Base-by-base conservation (phyloP, 2,113 vertebrate genomes). In the Pipa parva region DNA sequence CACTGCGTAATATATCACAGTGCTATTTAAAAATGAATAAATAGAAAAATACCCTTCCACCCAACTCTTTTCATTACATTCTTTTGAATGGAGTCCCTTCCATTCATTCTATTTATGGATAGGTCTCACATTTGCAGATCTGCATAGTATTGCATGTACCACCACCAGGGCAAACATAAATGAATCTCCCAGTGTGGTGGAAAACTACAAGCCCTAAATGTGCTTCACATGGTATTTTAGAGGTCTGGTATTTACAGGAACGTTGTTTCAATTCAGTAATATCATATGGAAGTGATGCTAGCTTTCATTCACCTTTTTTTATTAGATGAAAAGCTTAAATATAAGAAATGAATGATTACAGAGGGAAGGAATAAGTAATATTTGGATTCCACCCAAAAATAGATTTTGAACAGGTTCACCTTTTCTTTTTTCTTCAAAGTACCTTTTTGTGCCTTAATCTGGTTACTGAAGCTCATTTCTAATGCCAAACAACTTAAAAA, bases 121-220 rank as follows among this genome's bases (percentile, higher is more conserved):
- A n/a, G n/a, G n/a, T n/a, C n/a, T n/a, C n/a, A n/a, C n/a, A n/a
- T n/a, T n/a, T n/a, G n/a, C n/a, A n/a, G n/a, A n/a, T n/a, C n/a
- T n/a, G n/a, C n/a, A n/a, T n/a, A n/a, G n/a, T n/a, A n/a, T n/a
- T n/a, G n/a, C n/a, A n/a, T n/a, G n/a, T n/a, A n/a, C n/a, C n/a
- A n/a, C n/a, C n/a, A n/a, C n/a, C n/a, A n/a, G n/a, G n/a, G n/a
- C n/a, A n/a, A n/a, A n/a, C n/a, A n/a, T n/a, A n/a, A n/a, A n/a
- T n/a, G n/a, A n/a, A n/a, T n/a, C n/a, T n/a, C n/a, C n/a, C n/a
- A n/a, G n/a, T n/a, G n/a, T n/a, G n/a, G n/a, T 50, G 42, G 18
- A 42, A 68, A 37, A 59, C 64, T 56, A 59, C 64, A 59, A 59
- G n/a, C n/a, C n/a, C n/a, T n/a, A n/a, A n/a, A 51, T 68, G 49